Evolutionary conservation across 1,140 invertebrate species (phyloP).

Genomic region (Acyrthosiphon pisum): DNA sequence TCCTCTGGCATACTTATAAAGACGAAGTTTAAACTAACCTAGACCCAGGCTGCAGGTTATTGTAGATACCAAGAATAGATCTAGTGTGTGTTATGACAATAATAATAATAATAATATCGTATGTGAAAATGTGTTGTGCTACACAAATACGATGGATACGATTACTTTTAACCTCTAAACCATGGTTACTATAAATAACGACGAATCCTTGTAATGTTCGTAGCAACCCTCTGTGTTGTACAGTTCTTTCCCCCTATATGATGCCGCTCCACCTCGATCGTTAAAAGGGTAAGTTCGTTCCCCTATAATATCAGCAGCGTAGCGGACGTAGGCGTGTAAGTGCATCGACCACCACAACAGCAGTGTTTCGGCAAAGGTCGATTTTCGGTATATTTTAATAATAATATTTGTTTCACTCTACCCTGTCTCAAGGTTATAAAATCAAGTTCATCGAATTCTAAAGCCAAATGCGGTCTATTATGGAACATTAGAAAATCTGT

Average conservation of each 20-base stretch:
- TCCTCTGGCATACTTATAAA: neutral
- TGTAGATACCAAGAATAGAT: conserved; percentile 8
- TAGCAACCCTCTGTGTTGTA: neutral
- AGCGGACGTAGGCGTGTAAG: conserved; percentile 17
- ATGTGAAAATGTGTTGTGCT: neutral
- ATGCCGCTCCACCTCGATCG: conserved; percentile 17
- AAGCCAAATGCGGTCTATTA: neutral
- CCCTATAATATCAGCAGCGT: neutral
- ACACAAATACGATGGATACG: neutral
- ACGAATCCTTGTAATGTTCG: neutral
- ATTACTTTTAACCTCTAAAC: conserved; percentile 36
- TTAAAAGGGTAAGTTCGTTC: conserved; percentile 42
- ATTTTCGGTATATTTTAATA: neutral
- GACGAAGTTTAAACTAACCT: neutral
- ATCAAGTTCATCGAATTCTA: neutral
- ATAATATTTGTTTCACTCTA: neutral
- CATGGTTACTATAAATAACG: conserved; percentile 29
- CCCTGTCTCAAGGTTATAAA: neutral
- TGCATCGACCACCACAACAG: neutral
- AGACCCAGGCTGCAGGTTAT: neutral
- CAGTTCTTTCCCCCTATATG: neutral
- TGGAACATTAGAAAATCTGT: neutral
- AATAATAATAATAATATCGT: too few relatives aligned
- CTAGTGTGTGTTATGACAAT: neutral
- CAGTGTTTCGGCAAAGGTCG: neutral